These are phyloP conservation scores for Eupsilia transversa DNA, from an alignment of 2,888 invertebrate genomes.

Conservation along the genomic window DNA sequence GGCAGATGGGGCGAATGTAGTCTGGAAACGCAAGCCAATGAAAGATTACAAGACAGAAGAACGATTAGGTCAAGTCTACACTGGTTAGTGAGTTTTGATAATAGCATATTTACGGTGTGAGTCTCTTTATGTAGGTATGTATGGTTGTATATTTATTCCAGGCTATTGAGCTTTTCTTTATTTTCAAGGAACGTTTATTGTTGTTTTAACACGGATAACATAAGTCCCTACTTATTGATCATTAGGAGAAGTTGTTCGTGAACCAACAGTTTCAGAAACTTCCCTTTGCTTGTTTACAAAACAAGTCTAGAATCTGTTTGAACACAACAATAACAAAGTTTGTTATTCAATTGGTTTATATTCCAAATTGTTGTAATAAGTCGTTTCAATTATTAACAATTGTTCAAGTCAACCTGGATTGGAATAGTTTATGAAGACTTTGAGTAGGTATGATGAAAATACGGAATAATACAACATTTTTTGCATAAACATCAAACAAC, in stretches of 20 bases:
- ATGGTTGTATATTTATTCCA: not conserved
- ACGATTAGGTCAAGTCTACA: not conserved
- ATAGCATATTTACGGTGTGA: too few species aligned
- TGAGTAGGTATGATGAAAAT: not conserved
- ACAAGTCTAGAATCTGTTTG: conserved; percentile 36
- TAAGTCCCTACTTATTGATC: conserved; percentile 7
- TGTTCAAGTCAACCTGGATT: conserved; percentile 10
- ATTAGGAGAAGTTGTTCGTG: conserved; percentile 30
- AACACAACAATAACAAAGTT: conserved; percentile 28
- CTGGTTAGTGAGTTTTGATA: not conserved
- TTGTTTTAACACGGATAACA: conserved; percentile 10
- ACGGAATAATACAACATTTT: not conserved
- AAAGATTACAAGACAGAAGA: not conserved
- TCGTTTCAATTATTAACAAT: conserved; percentile 43
- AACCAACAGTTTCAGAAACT: conserved; percentile 36
- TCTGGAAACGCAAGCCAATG: conserved; percentile 74
- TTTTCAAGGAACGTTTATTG: not conserved
- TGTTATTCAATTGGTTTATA: conserved; percentile 32
- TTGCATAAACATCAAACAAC: not conserved
- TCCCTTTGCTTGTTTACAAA: conserved; percentile 48
- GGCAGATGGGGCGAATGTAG: conserved; percentile 85
- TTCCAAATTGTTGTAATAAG: conserved; percentile 43
- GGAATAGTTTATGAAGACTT: conserved; percentile 18
- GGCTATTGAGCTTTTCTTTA: not conserved
- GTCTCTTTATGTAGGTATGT: too few species aligned